Evolutionary conservation across 2,113 vertebrate genomes (phyloP).

Genomic region (Lepidothrix coronata): DNA sequence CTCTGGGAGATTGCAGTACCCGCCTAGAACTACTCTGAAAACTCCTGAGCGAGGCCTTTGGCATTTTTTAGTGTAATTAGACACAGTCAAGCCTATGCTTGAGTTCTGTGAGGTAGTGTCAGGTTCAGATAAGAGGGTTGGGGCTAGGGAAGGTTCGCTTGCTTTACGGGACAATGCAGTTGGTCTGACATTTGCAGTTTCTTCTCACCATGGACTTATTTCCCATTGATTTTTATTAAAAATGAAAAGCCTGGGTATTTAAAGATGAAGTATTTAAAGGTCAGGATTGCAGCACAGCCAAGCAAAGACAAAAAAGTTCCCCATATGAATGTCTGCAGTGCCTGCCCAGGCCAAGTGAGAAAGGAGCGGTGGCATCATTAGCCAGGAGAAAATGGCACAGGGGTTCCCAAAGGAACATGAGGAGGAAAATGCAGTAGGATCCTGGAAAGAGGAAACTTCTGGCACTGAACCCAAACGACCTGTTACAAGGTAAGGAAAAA

Average conservation of each 20-base stretch:
- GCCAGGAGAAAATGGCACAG: background rate
- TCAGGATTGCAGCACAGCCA: slow-evolving; percentile 30
- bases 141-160: background rate
- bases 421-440: background rate
- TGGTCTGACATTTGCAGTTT: slow-evolving; percentile 31
- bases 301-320: background rate
- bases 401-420: background rate
- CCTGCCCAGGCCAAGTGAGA: background rate
- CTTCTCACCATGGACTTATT: background rate
- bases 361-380: background rate
- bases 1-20: background rate
- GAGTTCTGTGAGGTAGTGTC: background rate
- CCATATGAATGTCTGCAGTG: background rate
- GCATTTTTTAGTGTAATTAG: background rate
- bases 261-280: slow-evolving; percentile 53
- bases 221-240: slow-evolving; percentile 49
- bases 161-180: background rate
- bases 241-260: slow-evolving; percentile 37
- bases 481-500: background rate
- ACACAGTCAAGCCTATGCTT: background rate
- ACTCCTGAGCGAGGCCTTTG: background rate
- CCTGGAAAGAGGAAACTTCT: background rate
- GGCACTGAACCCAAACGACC: background rate
- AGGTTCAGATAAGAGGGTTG: background rate
- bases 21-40: background rate